These are phyloP conservation scores for Octopus bimaculoides DNA, from an alignment of 1,140 invertebrate species.

Conservation along the genomic window DNA sequence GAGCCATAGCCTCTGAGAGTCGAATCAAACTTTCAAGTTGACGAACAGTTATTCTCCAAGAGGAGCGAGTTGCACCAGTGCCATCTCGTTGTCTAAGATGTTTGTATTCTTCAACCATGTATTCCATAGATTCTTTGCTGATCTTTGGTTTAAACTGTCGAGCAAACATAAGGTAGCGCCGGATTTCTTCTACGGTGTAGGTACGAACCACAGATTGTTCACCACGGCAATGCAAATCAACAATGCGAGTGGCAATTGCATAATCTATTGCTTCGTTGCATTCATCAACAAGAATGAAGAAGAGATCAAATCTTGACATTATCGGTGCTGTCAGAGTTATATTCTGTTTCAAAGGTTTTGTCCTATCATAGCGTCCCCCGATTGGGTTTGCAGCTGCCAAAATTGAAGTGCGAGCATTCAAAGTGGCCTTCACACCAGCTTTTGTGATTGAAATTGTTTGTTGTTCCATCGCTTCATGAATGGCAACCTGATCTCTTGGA, in stretches of 20 bases:
- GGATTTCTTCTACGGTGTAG: conserved; percentile 63
- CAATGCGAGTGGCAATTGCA: conserved; percentile 92
- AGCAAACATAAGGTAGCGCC: conserved; percentile 94
- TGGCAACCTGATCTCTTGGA: conserved; percentile 93
- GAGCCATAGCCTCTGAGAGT: conserved; percentile 92
- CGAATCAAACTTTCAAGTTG: conserved; percentile 97
- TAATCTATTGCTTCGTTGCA: conserved; percentile 91
- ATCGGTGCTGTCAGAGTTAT: conserved; percentile 92
- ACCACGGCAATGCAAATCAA: conserved; percentile 87
- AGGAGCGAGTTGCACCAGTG: conserved; percentile 67
- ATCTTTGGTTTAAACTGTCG: conserved; percentile 91
- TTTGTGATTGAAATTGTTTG: conserved; percentile 99
- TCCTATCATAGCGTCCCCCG: conserved; percentile 90
- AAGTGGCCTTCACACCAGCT: conserved; percentile 88
- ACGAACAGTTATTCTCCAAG: conserved; percentile 96
- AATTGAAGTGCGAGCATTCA: conserved; percentile 97
- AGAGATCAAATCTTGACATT: conserved; percentile 98
- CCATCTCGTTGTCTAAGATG: conserved; percentile 80
- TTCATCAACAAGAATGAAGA: conserved; percentile 97
- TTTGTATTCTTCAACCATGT: conserved; percentile 88
- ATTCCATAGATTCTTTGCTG: conserved; percentile 67
- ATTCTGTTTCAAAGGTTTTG: conserved; percentile 94
- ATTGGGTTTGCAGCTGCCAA: conserved; percentile 98
- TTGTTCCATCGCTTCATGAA: conserved; percentile 99
- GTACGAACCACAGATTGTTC: conserved; percentile 68